phyloP scores from a whole-genome alignment of 1,140 invertebrate species.

The Dinoponera quadriceps region DNA sequence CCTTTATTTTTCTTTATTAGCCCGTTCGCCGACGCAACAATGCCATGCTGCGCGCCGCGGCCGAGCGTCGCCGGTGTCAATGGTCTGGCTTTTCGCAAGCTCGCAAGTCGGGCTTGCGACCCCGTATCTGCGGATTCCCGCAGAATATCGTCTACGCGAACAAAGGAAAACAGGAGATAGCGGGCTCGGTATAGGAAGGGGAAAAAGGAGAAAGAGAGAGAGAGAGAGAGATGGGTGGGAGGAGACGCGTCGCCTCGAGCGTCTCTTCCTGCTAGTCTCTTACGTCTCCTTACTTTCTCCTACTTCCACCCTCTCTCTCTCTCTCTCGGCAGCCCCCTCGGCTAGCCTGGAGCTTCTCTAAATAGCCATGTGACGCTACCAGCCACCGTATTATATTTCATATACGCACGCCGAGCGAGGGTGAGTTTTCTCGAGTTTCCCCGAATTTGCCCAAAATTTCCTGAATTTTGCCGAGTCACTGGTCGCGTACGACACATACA shows the following conservation, averaged over 20 bases:
- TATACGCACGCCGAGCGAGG: conserved; percentile 10
- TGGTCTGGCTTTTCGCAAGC: conserved; percentile 37
- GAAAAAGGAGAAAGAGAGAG: background rate
- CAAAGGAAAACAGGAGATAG: conserved; percentile 39
- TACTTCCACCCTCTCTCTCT: background rate
- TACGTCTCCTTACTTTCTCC: conserved; percentile 34
- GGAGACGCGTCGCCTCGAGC: conserved; percentile 62
- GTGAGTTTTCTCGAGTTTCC: no score
- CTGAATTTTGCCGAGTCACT: no score
- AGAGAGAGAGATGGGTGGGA: conserved; percentile 5
- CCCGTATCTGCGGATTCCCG: conserved; percentile 65
- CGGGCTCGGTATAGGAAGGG: background rate
- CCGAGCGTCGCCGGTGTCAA: conserved; percentile 31
- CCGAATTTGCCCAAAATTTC: no score
- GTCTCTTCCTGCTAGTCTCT: conserved; percentile 61
- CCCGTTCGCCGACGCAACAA: conserved; percentile 53
- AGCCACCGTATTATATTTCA: conserved; percentile 73
- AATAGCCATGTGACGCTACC: conserved; percentile 73
- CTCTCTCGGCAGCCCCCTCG: conserved; percentile 24
- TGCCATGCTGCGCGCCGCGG: conserved; percentile 11
- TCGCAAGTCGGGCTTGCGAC: background rate
- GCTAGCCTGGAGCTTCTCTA: conserved; percentile 49
- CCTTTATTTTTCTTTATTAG: conserved; percentile 78
- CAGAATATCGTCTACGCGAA: conserved; percentile 51
- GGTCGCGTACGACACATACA: no score